phyloP scores from a whole-genome alignment of 92 coral and sea anemone species.

The Meandrina meandrites region DNA sequence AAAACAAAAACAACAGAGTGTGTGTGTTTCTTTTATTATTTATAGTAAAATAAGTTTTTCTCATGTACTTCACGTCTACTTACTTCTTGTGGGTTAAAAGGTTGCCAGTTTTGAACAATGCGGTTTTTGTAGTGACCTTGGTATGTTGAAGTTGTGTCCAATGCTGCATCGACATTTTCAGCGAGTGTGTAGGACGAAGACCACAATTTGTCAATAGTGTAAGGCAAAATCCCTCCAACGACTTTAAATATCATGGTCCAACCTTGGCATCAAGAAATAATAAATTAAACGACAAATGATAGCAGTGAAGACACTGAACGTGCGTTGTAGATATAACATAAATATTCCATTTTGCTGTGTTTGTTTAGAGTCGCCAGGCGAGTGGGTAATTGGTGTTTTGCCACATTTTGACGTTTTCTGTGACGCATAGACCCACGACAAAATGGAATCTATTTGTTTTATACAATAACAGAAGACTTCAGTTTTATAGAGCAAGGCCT shows the following conservation, averaged over 20 bases:
- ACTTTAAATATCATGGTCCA: conserved; percentile 54
- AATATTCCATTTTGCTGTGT: no score
- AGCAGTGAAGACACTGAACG: no score
- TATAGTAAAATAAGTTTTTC: neutral
- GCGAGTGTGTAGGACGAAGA: neutral
- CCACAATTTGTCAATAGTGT: conserved; percentile 13
- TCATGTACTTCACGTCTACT: neutral
- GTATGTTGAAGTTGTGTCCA: conserved; percentile 20
- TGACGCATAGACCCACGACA: no score
- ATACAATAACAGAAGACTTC: no score
- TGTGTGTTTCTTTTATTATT: no score
- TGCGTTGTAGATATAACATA: no score
- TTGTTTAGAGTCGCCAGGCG: no score
- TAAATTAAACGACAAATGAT: neutral
- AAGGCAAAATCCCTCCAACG: neutral
- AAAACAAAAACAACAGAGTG: no score
- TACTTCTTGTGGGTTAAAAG: conserved; percentile 40
- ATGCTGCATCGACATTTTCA: conserved; percentile 43
- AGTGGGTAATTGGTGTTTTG: no score
- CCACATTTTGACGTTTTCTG: no score
- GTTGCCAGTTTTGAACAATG: conserved; percentile 34
- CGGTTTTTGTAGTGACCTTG: conserved; percentile 50
- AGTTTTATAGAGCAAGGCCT: no score
- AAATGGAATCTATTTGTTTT: no score
- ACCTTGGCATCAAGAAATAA: neutral